phyloP scores from a whole-genome alignment of 2,797 vertebrate genomes.

The Staurois parvus region DNA sequence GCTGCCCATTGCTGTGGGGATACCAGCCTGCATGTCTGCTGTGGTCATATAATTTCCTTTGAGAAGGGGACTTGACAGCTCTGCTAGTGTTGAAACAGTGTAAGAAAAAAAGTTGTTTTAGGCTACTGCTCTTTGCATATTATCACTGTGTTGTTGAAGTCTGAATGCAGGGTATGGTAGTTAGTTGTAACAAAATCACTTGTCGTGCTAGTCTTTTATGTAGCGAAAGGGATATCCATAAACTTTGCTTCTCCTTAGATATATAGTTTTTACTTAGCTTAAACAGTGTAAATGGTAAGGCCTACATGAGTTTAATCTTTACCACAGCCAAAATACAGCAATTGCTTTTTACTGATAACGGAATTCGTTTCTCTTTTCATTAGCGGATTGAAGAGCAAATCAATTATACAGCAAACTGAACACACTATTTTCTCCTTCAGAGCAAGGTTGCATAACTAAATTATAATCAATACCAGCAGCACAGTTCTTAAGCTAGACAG shows the following conservation, averaged over 20 bases:
- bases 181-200: background rate
- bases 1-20: no score
- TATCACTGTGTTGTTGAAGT: background rate
- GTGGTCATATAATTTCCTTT: no score
- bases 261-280: conserved; percentile 2
- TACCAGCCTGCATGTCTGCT: no score
- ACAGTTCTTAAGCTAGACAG: conserved; percentile 1
- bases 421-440: conserved; percentile 17
- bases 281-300: conserved; percentile 32
- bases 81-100: background rate
- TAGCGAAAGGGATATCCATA: conserved; percentile 16
- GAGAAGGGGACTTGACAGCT: background rate
- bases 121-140: background rate
- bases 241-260: background rate
- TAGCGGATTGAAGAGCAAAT: conserved; percentile 37
- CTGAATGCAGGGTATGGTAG: background rate
- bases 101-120: background rate
- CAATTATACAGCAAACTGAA: conserved; percentile 33
- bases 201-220: background rate
- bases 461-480: conserved; percentile 31
- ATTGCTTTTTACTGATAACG: conserved; percentile 46
- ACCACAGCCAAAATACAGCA: background rate
- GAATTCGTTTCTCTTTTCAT: conserved; percentile 47
- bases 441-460: conserved; percentile 19
- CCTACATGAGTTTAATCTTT: conserved; percentile 15